Conservation (phyloP, 1,140 invertebrate species). For the Eupristina koningsbergeri region DNA sequence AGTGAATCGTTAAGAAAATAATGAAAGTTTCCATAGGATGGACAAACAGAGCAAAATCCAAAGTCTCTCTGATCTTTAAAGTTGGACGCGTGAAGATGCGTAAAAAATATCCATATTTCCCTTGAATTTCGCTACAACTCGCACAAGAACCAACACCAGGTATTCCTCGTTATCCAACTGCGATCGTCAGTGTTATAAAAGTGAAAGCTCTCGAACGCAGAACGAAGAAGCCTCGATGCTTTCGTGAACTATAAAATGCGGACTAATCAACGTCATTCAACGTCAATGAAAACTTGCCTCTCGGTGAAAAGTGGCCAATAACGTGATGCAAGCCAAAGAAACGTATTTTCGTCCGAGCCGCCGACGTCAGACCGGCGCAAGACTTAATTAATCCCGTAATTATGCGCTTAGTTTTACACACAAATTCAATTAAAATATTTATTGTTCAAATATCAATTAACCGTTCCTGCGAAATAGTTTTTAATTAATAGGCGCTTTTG, state of each 20-base stretch:
- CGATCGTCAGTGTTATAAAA: constrained; percentile 9
- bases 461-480: too few relatives aligned
- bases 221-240: too few relatives aligned
- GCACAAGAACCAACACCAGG: not conserved
- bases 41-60: not conserved
- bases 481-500: too few relatives aligned
- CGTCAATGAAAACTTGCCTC: not conserved
- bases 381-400: too few relatives aligned
- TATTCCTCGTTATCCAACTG: constrained; percentile 29
- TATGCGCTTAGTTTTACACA: too few relatives aligned
- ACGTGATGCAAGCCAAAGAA: not conserved
- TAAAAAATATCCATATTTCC: not conserved
- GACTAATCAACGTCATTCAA: not conserved
- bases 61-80: not conserved
- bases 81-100: not conserved
- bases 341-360: not conserved
- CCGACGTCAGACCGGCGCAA: too few relatives aligned
- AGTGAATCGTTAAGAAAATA: constrained; percentile 52
- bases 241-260: too few relatives aligned
- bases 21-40: constrained; percentile 55
- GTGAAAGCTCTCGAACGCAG: not conserved
- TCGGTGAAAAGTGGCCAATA: not conserved
- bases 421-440: too few relatives aligned
- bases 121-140: not conserved
- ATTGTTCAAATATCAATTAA: too few relatives aligned